phyloP scores from a whole-genome alignment of 2,888 invertebrate species.

The Thelaira solivaga region DNA sequence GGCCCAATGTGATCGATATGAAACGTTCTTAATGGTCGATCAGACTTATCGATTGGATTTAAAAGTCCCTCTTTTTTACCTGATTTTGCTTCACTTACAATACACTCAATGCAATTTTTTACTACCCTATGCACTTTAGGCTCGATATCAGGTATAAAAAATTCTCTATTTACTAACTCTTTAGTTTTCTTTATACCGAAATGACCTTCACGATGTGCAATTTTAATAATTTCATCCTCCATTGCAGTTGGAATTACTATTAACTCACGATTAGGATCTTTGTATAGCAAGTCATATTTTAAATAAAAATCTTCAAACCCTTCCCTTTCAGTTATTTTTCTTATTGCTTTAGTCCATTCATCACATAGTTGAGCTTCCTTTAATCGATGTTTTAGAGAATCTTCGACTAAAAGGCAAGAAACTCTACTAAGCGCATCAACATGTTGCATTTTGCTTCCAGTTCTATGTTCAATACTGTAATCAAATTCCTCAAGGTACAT shows the following conservation, averaged over 20 bases:
- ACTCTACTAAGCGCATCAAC: slow-evolving; percentile 58
- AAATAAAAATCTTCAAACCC: slow-evolving; percentile 54
- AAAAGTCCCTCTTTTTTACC: slow-evolving; percentile 66
- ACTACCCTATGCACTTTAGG: slow-evolving; percentile 29
- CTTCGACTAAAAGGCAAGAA: slow-evolving; percentile 32
- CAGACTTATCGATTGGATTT: slow-evolving; percentile 43
- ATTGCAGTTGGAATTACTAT: slow-evolving; percentile 62
- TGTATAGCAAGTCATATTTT: too few species aligned
- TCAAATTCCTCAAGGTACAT: slow-evolving; percentile 51
- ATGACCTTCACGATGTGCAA: too few species aligned
- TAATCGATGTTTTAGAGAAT: slow-evolving; percentile 2
- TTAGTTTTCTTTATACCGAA: slow-evolving; percentile 65
- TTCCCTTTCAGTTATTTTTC: too few species aligned
- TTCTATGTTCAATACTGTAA: slow-evolving; percentile 41
- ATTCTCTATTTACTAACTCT: slow-evolving; percentile 65
- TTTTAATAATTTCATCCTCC: slow-evolving; percentile 69
- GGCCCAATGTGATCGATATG: slow-evolving; percentile 73
- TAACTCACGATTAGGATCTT: too few species aligned
- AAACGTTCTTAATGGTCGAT: slow-evolving; percentile 62
- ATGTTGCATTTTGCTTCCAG: slow-evolving; percentile 50
- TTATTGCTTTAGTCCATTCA: too few species aligned
- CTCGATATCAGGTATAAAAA: slow-evolving; percentile 50
- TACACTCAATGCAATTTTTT: slow-evolving; percentile 49
- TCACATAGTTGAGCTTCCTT: too few species aligned
- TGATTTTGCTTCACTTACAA: not conserved